phyloP scores from a whole-genome alignment of 2,888 invertebrate species.

The Leptinotarsa juncta region DNA sequence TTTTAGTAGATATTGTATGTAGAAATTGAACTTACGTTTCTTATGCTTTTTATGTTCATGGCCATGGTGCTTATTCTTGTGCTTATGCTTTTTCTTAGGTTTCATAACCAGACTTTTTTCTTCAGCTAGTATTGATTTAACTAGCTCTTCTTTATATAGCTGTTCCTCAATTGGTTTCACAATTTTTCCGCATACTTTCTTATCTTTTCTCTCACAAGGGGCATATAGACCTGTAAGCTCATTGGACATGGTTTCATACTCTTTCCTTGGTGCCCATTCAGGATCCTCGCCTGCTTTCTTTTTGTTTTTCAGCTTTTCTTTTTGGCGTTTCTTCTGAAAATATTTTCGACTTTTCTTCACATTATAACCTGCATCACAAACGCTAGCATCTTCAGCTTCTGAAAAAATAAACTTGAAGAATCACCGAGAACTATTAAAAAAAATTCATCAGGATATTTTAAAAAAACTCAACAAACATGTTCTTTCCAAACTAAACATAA shows the following conservation, averaged over 20 bases:
- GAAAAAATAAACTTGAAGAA: conserved; percentile 31
- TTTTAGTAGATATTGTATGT: neutral
- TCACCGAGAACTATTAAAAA: neutral
- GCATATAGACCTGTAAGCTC: conserved; percentile 54
- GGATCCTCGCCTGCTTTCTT: conserved; percentile 43
- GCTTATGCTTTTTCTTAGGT: conserved; percentile 59
- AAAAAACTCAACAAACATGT: no score
- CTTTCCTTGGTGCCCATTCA: conserved; percentile 31
- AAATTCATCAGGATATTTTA: neutral
- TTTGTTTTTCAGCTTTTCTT: conserved; percentile 31
- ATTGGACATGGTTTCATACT: conserved; percentile 36
- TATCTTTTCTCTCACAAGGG: conserved; percentile 54
- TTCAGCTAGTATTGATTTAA: conserved; percentile 54
- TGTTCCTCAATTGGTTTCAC: conserved; percentile 56
- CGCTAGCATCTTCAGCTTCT: conserved; percentile 69
- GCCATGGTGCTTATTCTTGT: conserved; percentile 55
- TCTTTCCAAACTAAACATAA: neutral
- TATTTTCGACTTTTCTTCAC: conserved; percentile 65
- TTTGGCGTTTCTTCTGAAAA: conserved; percentile 50
- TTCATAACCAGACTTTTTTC: conserved; percentile 54
- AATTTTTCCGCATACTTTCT: conserved; percentile 62
- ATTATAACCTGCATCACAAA: conserved; percentile 70
- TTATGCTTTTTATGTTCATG: conserved; percentile 60
- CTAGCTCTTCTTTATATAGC: conserved; percentile 53
- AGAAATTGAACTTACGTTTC: conserved; percentile 53